These are phyloP conservation scores for Vicugna pacos DNA, from an alignment of 2,113 vertebrate species.

Conservation along the genomic window DNA sequence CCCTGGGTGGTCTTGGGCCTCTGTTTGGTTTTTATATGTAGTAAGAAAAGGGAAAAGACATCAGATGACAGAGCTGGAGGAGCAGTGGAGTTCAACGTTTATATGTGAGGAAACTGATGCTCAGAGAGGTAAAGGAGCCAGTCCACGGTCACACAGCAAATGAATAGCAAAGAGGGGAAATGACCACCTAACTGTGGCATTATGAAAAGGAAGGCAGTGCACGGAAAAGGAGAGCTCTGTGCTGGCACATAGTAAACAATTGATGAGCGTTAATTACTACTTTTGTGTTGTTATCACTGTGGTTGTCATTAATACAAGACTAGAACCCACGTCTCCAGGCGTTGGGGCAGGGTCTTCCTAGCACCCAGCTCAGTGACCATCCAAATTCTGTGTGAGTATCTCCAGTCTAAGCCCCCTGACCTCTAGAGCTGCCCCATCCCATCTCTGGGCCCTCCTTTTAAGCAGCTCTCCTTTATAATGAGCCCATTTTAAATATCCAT, in stretches of 20 bases:
- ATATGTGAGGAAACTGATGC: not conserved
- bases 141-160: not conserved
- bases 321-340: not conserved
- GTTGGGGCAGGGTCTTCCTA: not conserved
- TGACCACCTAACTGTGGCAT: not conserved
- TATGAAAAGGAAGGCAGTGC: fast-evolving
- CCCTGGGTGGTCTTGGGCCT: not conserved
- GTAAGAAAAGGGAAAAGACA: not conserved
- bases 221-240: not conserved
- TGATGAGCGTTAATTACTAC: too few species aligned
- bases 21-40: not conserved
- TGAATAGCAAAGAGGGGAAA: not conserved
- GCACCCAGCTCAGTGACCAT: not conserved
- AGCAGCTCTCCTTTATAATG: not conserved
- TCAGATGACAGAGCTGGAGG: not conserved
- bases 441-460: not conserved
- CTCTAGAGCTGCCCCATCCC: not conserved
- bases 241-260: not conserved
- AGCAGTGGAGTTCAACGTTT: not conserved
- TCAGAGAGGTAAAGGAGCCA: not conserved
- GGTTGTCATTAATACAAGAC: not conserved
- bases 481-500: not conserved
- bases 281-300: not conserved
- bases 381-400: not conserved
- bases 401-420: not conserved